Evolutionary conservation across 2,797 vertebrate genomes (phyloP).

Genomic region (Scolopax bukidnonensis): DNA sequence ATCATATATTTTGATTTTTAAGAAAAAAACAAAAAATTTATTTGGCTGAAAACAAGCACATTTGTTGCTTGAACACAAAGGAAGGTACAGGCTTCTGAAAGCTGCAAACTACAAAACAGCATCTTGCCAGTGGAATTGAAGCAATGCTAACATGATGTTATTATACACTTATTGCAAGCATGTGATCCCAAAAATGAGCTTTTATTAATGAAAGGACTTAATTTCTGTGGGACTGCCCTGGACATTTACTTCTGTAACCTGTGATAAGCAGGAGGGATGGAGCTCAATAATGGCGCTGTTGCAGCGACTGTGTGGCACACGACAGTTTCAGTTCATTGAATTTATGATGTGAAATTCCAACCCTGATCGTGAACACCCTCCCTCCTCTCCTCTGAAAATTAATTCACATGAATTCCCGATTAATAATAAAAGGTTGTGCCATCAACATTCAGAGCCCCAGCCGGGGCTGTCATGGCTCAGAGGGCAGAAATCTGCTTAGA

Average conservation of each 20-base stretch:
- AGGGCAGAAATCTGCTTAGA: constrained; percentile 84
- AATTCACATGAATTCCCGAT: constrained; percentile 80
- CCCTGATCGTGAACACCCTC: constrained; percentile 66
- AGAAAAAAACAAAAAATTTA: not conserved
- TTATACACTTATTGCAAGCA: not conserved
- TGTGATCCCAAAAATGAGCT: not conserved
- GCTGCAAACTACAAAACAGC: not conserved
- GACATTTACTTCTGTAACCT: not conserved
- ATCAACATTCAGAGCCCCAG: constrained; percentile 82
- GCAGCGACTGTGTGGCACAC: not conserved
- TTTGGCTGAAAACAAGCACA: not conserved
- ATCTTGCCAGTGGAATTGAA: not conserved
- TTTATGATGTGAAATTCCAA: constrained; percentile 73
- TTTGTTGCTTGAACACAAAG: not conserved
- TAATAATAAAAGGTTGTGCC: constrained; percentile 78
- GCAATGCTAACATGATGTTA: not conserved
- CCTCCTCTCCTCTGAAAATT: constrained; percentile 75
- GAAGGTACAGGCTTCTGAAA: not conserved
- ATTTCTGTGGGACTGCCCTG: not conserved
- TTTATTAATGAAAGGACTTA: not conserved
- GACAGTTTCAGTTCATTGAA: constrained; percentile 73
- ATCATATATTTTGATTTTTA: not conserved
- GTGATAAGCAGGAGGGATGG: not conserved
- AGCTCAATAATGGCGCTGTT: not conserved
- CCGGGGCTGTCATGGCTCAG: constrained; percentile 80